These are phyloP conservation scores for Montipora capricornis DNA, from an alignment of 64 coral and sea anemone genomes.

Conservation along the genomic window DNA sequence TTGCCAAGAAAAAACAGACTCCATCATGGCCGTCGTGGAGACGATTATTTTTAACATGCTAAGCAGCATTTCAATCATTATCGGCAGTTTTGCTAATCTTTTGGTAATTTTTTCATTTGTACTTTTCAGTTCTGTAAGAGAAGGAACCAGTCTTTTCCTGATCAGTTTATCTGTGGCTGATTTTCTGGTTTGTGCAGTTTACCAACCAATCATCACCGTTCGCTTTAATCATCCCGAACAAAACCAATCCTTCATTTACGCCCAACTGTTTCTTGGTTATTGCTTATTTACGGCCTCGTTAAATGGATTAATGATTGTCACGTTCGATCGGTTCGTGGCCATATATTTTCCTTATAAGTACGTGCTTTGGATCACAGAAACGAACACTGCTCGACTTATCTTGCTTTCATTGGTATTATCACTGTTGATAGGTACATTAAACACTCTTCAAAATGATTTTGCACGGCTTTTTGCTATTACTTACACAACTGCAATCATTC, in stretches of 20 bases:
- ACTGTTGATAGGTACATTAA: not conserved
- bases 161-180: slow-evolving; percentile 13
- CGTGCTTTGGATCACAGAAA: not conserved
- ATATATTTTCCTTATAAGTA: slow-evolving; percentile 13
- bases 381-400: not conserved
- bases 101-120: not conserved
- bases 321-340: slow-evolving; percentile 13
- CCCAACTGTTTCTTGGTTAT: not conserved
- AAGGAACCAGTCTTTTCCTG: not conserved
- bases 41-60: not conserved
- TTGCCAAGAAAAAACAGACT: no score
- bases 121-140: not conserved
- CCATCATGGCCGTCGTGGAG: not conserved
- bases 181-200: not conserved
- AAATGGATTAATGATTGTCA: slow-evolving; percentile 3
- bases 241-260: not conserved
- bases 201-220: not conserved
- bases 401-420: not conserved
- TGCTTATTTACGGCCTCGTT: not conserved
- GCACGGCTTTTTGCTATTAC: not conserved
- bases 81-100: slow-evolving; percentile 23
- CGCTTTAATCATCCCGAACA: not conserved
- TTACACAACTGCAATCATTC: not conserved
- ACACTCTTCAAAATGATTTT: no score
- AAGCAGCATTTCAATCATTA: not conserved